Evolutionary conservation across 37 sponge, comb jelly and placozoan genomes (phyloP).

Genomic region (Agelas oroides): DNA sequence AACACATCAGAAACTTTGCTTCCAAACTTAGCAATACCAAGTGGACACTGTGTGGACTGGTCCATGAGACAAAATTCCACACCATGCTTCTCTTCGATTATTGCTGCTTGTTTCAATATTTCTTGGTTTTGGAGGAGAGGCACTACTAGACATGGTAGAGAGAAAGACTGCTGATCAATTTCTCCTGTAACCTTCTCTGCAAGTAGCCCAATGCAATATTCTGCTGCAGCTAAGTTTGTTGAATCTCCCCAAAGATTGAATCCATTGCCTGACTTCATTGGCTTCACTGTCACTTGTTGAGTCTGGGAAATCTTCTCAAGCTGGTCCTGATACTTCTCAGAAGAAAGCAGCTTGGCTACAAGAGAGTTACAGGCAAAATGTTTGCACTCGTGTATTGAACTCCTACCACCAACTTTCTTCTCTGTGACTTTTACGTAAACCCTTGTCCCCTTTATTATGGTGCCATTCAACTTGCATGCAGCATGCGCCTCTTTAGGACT

Average conservation of each 20-base stretch:
- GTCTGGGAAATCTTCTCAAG: neutral
- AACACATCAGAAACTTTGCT: too few relatives aligned
- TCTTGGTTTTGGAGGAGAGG: conserved; percentile 1
- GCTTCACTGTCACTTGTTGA: neutral
- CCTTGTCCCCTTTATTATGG: neutral
- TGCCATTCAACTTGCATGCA: neutral
- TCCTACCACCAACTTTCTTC: neutral
- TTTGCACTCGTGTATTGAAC: neutral
- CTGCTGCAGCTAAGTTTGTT: neutral
- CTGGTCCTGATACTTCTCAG: neutral
- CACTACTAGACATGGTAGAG: neutral
- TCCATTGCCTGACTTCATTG: neutral
- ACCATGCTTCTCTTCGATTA: conserved; percentile 2
- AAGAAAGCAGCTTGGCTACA: neutral
- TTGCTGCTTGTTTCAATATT: neutral
- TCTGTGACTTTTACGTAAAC: neutral
- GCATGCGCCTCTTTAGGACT: neutral
- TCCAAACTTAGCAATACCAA: too few relatives aligned
- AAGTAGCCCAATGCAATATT: neutral
- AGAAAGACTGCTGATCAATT: neutral
- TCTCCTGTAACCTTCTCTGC: neutral
- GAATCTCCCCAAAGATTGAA: neutral
- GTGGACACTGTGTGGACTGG: too few relatives aligned
- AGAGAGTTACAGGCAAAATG: conserved; percentile 5
- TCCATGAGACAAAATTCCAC: too few relatives aligned